Percentiles rank a stretch among this genome's conserved stretches.
These are phyloP conservation scores for Leptinotarsa defecta DNA, from an alignment of 1,140 invertebrate species.

Conservation along the genomic window DNA sequence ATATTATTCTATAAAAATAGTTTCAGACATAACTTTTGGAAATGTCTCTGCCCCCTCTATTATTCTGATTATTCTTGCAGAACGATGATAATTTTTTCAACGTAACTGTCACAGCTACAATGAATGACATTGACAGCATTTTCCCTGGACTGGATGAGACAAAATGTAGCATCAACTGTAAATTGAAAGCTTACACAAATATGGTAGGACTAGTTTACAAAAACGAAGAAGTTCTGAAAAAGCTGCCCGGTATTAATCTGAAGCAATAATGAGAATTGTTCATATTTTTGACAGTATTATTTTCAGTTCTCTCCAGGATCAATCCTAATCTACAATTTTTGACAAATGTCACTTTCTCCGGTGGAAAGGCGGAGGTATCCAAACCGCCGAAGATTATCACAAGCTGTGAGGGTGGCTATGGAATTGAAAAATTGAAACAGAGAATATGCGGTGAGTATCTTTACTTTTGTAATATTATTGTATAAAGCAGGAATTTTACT, in stretches of 20 bases:
- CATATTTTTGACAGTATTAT: background rate
- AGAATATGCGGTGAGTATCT: conserved; percentile 47
- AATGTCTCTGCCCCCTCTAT: background rate
- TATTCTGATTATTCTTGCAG: conserved; percentile 23
- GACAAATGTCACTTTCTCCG: conserved; percentile 29
- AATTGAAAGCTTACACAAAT: conserved; percentile 46
- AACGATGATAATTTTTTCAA: conserved; percentile 40
- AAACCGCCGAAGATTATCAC: conserved; percentile 44
- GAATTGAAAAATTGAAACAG: conserved; percentile 43
- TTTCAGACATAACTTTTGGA: background rate
- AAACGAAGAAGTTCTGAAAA: conserved; percentile 46
- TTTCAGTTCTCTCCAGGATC: conserved; percentile 48
- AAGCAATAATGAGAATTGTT: background rate
- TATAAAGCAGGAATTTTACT: too few species aligned
- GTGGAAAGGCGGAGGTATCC: conserved; percentile 26
- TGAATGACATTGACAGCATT: conserved; percentile 42
- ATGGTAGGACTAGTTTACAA: conserved; percentile 46
- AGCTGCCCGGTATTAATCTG: conserved; percentile 40
- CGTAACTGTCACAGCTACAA: conserved; percentile 41
- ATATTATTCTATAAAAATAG: too few species aligned
- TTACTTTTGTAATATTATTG: background rate
- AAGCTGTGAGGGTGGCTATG: conserved; percentile 47
- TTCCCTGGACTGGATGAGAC: conserved; percentile 34
- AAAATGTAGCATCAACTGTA: conserved; percentile 49
- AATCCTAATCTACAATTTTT: conserved; percentile 33